A percentile compares a stretch with the other conserved stretches of the same genome.
Evolutionary conservation across 1,140 invertebrate genomes (phyloP).

Genomic region (Ceratosolen fusciceps): DNA sequence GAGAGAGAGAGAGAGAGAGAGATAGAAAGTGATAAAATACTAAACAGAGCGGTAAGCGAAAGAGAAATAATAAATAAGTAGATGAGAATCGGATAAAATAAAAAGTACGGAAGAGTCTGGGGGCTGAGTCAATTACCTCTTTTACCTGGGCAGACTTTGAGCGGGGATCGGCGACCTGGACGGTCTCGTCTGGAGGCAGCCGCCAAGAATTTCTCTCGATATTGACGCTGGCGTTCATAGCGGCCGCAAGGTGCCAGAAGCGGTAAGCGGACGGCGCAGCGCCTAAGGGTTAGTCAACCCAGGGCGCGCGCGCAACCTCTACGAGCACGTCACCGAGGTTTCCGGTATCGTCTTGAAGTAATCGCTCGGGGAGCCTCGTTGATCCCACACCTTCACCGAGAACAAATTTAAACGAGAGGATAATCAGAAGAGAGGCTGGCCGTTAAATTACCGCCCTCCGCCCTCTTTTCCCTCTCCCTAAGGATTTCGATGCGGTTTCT

Average conservation of each 20-base stretch:
- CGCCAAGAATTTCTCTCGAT: constrained; percentile 88
- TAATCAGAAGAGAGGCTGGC: no score
- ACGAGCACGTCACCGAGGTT: neutral
- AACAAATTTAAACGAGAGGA: no score
- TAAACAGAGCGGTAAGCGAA: no score
- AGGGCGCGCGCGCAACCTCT: constrained; percentile 50
- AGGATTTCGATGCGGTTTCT: no score
- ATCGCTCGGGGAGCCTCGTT: neutral
- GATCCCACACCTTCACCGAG: constrained; percentile 5
- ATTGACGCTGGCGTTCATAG: constrained; percentile 87
- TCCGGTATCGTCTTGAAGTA: neutral
- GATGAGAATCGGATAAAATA: no score
- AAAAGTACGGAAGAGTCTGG: no score
- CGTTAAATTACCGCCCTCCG: no score
- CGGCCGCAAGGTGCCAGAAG: constrained; percentile 55
- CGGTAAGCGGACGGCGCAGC: neutral
- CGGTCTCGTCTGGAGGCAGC: constrained; percentile 88
- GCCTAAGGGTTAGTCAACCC: constrained; percentile 14
- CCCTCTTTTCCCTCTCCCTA: no score
- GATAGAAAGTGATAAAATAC: no score
- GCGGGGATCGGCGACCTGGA: constrained; percentile 88
- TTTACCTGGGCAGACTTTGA: constrained; percentile 78
- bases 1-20: no score
- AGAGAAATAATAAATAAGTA: no score
- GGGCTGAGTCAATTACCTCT: constrained; percentile 53